Conservation (phyloP, 2,888 invertebrate species). For the Toxonevra muliebris region DNA sequence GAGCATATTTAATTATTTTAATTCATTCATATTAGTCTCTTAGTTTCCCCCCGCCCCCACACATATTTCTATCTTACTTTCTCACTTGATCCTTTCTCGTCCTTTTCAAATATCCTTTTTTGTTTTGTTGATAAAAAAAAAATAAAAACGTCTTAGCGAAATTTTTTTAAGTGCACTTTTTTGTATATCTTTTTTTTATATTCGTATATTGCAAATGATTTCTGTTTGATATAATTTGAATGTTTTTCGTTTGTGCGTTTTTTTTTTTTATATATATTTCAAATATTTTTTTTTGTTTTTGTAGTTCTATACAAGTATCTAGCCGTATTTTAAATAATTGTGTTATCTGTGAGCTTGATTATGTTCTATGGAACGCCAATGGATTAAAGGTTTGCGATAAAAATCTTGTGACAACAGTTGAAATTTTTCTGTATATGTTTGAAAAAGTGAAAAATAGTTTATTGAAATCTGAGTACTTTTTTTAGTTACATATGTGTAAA, state of each 20-base stretch:
- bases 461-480: too few species aligned
- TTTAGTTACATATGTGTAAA: too few species aligned
- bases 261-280: not conserved
- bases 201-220: not conserved
- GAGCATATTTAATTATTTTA: too few species aligned
- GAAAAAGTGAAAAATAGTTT: too few species aligned
- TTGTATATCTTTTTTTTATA: conserved; percentile 5
- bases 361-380: too few species aligned
- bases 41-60: not conserved
- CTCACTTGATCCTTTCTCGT: not conserved
- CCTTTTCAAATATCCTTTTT: not conserved
- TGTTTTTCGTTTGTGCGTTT: conserved; percentile 21
- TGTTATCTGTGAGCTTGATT: too few species aligned
- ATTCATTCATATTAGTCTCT: not conserved
- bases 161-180: conserved; percentile 18
- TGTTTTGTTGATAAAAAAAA: too few species aligned
- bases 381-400: too few species aligned
- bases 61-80: not conserved
- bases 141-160: not conserved
- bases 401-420: too few species aligned
- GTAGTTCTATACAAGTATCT: not conserved
- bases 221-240: conserved; percentile 3
- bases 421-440: too few species aligned
- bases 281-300: not conserved
- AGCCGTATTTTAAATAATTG: too few species aligned